Conservation (phyloP, 2,113 vertebrate species). For the Scortum barcoo region DNA sequence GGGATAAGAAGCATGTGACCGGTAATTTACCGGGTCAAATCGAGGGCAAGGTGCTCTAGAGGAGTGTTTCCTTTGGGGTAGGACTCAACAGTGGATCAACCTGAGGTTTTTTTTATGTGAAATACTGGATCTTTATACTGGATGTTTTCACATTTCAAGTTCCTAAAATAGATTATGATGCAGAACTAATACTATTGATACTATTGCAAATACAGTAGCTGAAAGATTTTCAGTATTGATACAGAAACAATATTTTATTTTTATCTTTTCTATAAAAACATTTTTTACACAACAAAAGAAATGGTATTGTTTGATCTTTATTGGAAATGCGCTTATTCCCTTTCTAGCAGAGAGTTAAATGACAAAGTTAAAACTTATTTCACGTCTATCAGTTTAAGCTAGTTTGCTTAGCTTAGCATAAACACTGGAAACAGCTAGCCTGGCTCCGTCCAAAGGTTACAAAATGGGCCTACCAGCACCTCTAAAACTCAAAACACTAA, state of each 20-base stretch:
- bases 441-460: background rate
- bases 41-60: background rate
- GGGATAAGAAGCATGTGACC: background rate
- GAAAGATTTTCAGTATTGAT: too few relatives aligned
- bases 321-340: background rate
- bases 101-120: background rate
- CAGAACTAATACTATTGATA: background rate
- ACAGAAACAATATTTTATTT: too few relatives aligned
- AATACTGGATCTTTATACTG: background rate
- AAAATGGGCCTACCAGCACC: background rate
- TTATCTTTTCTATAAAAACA: too few relatives aligned
- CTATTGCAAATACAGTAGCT: too few relatives aligned
- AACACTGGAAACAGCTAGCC: background rate
- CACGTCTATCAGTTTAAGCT: background rate
- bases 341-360: background rate
- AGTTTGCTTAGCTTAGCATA: background rate
- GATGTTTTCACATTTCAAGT: background rate
- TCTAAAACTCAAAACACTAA: background rate
- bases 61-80: slow-evolving; percentile 1
- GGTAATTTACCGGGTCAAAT: slow-evolving; percentile 20
- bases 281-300: too few relatives aligned
- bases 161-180: background rate
- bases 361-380: background rate
- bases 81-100: background rate
- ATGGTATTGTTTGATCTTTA: background rate